Conservation (phyloP, 2,888 invertebrate genomes). For the Agonopterix heracliana region DNA sequence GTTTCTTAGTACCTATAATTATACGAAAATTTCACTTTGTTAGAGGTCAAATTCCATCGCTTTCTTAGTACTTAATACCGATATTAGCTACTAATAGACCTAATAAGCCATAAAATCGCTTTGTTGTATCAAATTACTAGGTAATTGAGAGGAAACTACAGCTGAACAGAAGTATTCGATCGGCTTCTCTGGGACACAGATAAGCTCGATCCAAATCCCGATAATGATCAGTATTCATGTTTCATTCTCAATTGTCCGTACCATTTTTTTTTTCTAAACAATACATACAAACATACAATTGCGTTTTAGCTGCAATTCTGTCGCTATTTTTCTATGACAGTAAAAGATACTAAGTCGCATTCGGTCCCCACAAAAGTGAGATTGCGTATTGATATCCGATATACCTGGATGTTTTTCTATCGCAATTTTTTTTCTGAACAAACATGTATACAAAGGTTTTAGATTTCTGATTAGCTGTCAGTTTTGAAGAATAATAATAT, state of each 20-base stretch:
- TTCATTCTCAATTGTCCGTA: slow-evolving; percentile 62
- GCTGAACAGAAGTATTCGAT: slow-evolving; percentile 54
- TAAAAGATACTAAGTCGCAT: slow-evolving; percentile 58
- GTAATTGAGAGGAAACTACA: slow-evolving; percentile 62
- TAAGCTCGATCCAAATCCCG: slow-evolving; percentile 55
- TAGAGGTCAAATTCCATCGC: too few species aligned
- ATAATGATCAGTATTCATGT: slow-evolving; percentile 72
- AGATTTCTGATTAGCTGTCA: slow-evolving; percentile 44
- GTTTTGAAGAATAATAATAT: not conserved
- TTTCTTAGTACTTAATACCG: too few species aligned
- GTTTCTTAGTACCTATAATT: too few species aligned
- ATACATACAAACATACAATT: slow-evolving; percentile 54
- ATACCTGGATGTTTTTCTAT: slow-evolving; percentile 60
- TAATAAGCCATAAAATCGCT: too few species aligned
- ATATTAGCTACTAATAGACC: too few species aligned
- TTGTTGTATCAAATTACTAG: slow-evolving; percentile 26
- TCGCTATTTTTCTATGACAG: slow-evolving; percentile 46
- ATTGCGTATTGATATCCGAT: slow-evolving; percentile 68
- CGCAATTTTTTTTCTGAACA: slow-evolving; percentile 31
- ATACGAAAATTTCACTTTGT: too few species aligned
- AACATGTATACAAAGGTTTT: slow-evolving; percentile 38
- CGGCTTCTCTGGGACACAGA: slow-evolving; percentile 59
- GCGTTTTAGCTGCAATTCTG: slow-evolving; percentile 63
- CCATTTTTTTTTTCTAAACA: slow-evolving; percentile 39
- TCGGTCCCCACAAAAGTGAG: slow-evolving; percentile 57